These are phyloP conservation scores for Apamea sordens DNA, from an alignment of 2,888 invertebrate genomes.

Conservation along the genomic window DNA sequence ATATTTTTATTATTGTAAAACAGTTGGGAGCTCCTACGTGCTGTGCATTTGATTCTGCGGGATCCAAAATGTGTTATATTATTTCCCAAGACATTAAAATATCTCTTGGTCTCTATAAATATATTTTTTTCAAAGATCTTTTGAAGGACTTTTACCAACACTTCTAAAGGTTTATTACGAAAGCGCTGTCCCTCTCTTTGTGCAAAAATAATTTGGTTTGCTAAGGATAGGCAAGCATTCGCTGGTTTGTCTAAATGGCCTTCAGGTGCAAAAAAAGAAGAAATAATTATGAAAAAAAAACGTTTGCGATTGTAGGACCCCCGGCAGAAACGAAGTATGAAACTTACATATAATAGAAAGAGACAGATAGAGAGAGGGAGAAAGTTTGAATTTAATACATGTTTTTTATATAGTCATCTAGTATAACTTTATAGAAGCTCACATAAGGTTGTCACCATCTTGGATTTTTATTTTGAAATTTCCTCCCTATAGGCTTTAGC, in stretches of 20 bases:
- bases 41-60: background rate
- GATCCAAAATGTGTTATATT: background rate
- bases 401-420: no score
- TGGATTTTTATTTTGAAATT: no score
- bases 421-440: no score
- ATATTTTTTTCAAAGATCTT: background rate
- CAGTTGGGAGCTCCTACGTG: background rate
- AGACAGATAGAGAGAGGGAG: no score
- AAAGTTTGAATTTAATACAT: no score
- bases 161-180: background rate
- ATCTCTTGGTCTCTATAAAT: background rate
- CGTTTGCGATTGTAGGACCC: no score
- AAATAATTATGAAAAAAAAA: no score
- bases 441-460: no score
- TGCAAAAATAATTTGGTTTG: background rate
- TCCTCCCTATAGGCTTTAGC: no score
- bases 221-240: background rate
- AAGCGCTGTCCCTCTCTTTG: background rate
- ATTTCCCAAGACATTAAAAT: background rate
- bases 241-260: background rate
- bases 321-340: no score
- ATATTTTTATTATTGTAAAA: conserved; percentile 3
- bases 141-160: background rate
- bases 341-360: no score
- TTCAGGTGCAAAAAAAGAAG: background rate